Conservation (phyloP, 2,797 vertebrate species). For the Margarornis squamiger region DNA sequence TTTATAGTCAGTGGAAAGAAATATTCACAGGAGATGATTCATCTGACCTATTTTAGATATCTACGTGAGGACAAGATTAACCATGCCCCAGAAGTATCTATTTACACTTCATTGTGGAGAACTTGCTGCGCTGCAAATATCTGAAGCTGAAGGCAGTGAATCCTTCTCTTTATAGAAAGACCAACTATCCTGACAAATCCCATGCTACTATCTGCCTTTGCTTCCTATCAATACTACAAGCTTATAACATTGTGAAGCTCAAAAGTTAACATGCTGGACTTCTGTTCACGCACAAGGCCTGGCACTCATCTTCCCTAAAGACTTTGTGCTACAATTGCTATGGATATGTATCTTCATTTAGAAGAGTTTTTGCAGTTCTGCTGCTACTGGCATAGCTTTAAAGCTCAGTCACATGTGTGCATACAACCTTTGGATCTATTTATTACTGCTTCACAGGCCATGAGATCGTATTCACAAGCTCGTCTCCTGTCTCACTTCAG, state of each 20-base stretch:
- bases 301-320: background rate
- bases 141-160: background rate
- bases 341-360: background rate
- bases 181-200: background rate
- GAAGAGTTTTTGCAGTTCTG: background rate
- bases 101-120: background rate
- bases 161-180: background rate
- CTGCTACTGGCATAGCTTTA: background rate
- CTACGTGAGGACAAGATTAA: conserved; percentile 5
- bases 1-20: conserved; percentile 48
- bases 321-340: background rate
- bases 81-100: conserved; percentile 1
- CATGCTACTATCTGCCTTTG: background rate
- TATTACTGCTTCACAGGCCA: background rate
- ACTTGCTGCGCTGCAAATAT: background rate
- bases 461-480: background rate
- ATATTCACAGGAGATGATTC: conserved; percentile 44
- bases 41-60: conserved; percentile 46
- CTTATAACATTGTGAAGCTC: background rate
- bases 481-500: background rate
- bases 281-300: background rate
- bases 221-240: background rate
- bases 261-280: background rate
- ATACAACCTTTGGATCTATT: background rate
- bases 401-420: background rate